These are phyloP conservation scores for Zosterops borbonicus DNA, from an alignment of 2,113 vertebrate species.

Conservation along the genomic window DNA sequence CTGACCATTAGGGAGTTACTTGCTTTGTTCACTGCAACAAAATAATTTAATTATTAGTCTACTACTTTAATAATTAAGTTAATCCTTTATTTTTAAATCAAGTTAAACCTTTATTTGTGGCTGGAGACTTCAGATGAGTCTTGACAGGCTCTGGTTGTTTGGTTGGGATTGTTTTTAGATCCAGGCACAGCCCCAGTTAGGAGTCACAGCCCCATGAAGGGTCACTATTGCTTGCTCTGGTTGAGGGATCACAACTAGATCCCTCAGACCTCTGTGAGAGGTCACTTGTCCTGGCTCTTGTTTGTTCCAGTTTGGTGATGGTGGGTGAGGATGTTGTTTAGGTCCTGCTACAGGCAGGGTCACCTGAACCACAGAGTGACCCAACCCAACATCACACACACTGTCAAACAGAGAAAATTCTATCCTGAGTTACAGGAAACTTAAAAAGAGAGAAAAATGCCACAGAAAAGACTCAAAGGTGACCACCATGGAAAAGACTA, in stretches of 20 bases:
- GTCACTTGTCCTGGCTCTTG: background rate
- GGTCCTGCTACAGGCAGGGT: background rate
- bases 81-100: background rate
- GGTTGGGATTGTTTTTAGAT: background rate
- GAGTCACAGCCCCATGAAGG: background rate
- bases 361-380: background rate
- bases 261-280: too few species aligned
- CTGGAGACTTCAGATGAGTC: background rate
- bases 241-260: background rate
- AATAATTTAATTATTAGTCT: background rate
- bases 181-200: accelerated
- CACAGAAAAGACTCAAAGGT: background rate
- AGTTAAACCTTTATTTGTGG: background rate
- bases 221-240: accelerated
- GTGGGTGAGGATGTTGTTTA: background rate
- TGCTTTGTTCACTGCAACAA: background rate
- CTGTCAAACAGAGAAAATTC: background rate
- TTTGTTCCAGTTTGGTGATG: accelerated
- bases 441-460: background rate
- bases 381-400: background rate
- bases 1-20: background rate
- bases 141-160: background rate
- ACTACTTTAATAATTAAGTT: background rate
- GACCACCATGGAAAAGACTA: background rate
- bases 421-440: background rate